phyloP scores from a whole-genome alignment of 2,113 vertebrate species.

The Callorhinus ursinus region DNA sequence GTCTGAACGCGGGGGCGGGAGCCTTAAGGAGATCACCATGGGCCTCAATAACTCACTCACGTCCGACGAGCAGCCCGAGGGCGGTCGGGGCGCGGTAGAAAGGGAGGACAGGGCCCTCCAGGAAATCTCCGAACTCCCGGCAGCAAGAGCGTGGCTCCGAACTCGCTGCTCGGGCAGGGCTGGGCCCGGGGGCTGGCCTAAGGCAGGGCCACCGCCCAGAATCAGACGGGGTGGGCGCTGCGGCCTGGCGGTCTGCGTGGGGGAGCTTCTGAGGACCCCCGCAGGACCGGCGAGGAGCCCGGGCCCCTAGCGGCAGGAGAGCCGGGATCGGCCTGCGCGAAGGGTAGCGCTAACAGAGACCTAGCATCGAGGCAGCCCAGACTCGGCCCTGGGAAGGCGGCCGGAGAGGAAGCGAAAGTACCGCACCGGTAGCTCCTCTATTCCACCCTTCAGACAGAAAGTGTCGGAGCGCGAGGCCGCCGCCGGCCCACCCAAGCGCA shows the following conservation, averaged over 20 bases:
- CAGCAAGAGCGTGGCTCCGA: fast-evolving
- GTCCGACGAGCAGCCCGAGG: constrained; percentile 22
- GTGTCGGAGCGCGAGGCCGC: fast-evolving
- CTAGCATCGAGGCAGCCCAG: background rate
- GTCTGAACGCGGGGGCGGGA: background rate
- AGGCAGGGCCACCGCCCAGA: background rate
- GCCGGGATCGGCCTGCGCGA: fast-evolving
- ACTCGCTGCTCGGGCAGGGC: background rate
- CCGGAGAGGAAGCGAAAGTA: background rate
- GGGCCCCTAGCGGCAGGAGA: fast-evolving
- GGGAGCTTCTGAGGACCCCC: background rate
- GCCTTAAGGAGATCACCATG: constrained; percentile 62
- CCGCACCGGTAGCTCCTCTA: background rate
- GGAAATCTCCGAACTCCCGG: no score
- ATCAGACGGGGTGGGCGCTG: fast-evolving
- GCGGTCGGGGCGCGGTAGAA: background rate
- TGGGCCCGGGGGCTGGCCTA: background rate
- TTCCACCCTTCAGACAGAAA: no score
- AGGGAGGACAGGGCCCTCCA: background rate
- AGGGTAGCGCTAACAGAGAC: background rate
- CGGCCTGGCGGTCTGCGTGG: fast-evolving
- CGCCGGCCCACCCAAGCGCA: fast-evolving
- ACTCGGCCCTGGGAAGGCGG: background rate
- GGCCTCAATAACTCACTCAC: constrained; percentile 59
- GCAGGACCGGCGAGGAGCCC: background rate